Evolutionary conservation across 2,888 invertebrate genomes (phyloP), one percentile per base, ranked within the genome.

Genomic region (Nephrotoma appendiculata): DNA sequence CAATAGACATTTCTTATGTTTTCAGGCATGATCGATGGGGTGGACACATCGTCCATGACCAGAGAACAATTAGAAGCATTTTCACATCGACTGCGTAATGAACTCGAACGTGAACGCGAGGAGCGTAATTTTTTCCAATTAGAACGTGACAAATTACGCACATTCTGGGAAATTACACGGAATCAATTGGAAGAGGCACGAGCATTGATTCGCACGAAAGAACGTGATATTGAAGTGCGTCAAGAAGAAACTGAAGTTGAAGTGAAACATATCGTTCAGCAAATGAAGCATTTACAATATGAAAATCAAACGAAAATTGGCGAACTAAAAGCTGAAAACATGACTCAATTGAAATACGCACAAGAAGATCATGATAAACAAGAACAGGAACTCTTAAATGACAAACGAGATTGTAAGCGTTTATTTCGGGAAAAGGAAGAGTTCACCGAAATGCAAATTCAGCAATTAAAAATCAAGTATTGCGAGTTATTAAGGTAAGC

Each of bases 101-200:
- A 98, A 92, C 93, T 98, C 90, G 98, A 98, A 90, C 94, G 97
- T 87, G 98, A 99, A 91, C 93, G 98, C 89, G 98, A 98, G 91
- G 98, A 99, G 91, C 92, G 99, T 87, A 98, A 98, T 91, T 98
- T 96, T 91, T 98, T 98, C 89, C 98, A 98, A 92, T 91, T 98
- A 89, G 99, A 99, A 92, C 93, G 98, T 89, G 98, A 98, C 91
- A 98, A 98, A 92, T 93, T 98, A 15, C 94, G 97, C 88, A 97
- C 97, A 4, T 98, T 98, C 91, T 99, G 98, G 98, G 98, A 98
- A 92, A 98, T 98, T 87, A 96, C 98, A 0, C 94, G 97, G 88
- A 95, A 96, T 89, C 97, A 98, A 90, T 92, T 98, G 83, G 91
- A 91, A 88, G 92, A 92, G 15, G 92, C 93, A 31, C 92, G 92